Evolutionary conservation across 2,113 vertebrate species (phyloP).

Genomic region (Osmerus eperlanus): DNA sequence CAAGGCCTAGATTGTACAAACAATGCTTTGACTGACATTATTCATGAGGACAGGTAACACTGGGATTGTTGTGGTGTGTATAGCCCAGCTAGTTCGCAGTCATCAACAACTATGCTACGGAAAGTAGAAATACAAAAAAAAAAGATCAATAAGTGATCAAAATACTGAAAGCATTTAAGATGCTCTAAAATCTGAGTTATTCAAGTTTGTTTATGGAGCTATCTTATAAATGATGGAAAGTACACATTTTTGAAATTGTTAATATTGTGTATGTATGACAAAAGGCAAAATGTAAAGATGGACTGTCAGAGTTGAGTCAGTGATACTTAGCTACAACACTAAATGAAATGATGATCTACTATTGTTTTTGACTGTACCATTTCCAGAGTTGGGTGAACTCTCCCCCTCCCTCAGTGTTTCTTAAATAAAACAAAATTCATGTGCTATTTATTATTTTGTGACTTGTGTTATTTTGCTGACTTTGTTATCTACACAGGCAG

Average conservation of each 20-base stretch:
- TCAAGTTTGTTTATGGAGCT: too few relatives aligned
- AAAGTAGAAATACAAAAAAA: background rate
- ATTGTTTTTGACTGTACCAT: slow-evolving; percentile 36
- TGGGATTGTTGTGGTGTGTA: too few relatives aligned
- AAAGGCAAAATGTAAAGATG: slow-evolving; percentile 23
- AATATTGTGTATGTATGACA: slow-evolving; percentile 32
- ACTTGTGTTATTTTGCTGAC: slow-evolving; percentile 30
- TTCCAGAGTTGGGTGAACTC: slow-evolving; percentile 45
- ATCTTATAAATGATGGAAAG: slow-evolving; percentile 22
- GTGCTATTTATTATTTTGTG: slow-evolving; percentile 64
- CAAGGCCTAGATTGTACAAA: too few relatives aligned
- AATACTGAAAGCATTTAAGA: slow-evolving; percentile 3
- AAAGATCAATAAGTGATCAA: background rate
- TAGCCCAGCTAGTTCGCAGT: background rate
- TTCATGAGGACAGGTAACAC: too few relatives aligned
- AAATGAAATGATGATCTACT: slow-evolving; percentile 25
- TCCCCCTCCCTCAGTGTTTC: slow-evolving; percentile 58
- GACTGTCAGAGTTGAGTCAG: slow-evolving; percentile 18
- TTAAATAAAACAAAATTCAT: slow-evolving; percentile 72
- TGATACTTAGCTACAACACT: slow-evolving; percentile 40
- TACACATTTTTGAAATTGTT: slow-evolving; percentile 24
- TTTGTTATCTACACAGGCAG: background rate
- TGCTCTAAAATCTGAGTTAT: too few relatives aligned
- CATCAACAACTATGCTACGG: background rate
- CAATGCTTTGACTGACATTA: too few relatives aligned